A percentile compares a stretch with the other conserved stretches of the same genome.
These are phyloP conservation scores for Poeciliopsis paucimaculata DNA, from an alignment of 2,797 vertebrate genomes.

Conservation along the genomic window DNA sequence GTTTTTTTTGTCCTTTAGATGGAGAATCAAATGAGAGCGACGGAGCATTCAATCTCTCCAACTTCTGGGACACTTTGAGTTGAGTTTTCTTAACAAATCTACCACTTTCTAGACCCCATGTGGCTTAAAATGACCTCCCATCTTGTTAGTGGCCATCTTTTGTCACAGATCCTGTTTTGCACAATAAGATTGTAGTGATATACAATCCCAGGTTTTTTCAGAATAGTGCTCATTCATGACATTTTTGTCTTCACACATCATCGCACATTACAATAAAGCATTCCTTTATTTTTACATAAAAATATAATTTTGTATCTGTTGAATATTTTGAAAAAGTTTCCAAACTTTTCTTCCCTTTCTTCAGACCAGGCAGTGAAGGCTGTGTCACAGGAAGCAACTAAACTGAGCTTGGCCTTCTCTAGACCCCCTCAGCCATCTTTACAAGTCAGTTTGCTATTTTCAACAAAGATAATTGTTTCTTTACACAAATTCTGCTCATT, in stretches of 20 bases:
- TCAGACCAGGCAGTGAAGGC: slow-evolving; percentile 84
- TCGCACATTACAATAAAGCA: background rate
- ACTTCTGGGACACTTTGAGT: slow-evolving; percentile 89
- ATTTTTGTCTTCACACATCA: background rate
- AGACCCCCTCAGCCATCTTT: slow-evolving; percentile 80
- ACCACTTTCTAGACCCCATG: background rate
- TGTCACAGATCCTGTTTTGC: background rate
- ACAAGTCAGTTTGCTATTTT: slow-evolving; percentile 76
- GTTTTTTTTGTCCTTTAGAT: slow-evolving; percentile 59
- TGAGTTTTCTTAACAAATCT: slow-evolving; percentile 55
- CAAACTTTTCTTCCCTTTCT: slow-evolving; percentile 12
- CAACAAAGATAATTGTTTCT: background rate
- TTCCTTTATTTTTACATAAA: background rate
- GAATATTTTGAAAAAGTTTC: background rate
- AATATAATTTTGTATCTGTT: background rate
- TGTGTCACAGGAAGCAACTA: slow-evolving; percentile 88
- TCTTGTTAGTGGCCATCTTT: background rate
- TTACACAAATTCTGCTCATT: background rate
- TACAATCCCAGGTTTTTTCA: background rate
- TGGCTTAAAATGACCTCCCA: background rate
- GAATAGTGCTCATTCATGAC: background rate
- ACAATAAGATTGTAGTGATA: background rate
- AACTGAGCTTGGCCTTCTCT: slow-evolving; percentile 88
- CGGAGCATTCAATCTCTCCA: slow-evolving; percentile 81
- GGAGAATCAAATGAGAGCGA: slow-evolving; percentile 84